A percentile compares a stretch with the other conserved stretches of the same genome.
These are phyloP conservation scores for Argyra leucocephala DNA, from an alignment of 2,888 invertebrate species.

Conservation along the genomic window DNA sequence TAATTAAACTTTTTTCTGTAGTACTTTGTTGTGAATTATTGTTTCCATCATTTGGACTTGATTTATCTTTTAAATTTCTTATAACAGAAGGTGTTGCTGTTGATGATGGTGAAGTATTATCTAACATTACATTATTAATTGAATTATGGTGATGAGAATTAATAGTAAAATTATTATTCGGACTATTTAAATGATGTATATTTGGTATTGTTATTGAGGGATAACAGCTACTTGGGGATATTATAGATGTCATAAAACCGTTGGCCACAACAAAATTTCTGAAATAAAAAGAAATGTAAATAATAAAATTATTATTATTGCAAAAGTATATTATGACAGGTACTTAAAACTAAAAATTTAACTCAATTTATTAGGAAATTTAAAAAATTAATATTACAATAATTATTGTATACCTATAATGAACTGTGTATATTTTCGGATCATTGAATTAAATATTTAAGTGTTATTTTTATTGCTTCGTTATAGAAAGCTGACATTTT, in stretches of 20 bases:
- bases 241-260: constrained; percentile 48
- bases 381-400: no score
- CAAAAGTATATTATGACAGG: no score
- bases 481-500: no score
- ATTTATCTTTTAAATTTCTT: constrained; percentile 21
- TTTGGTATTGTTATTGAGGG: constrained; percentile 27
- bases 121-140: constrained; percentile 25
- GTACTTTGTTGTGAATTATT: constrained; percentile 19
- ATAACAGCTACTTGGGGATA: constrained; percentile 39
- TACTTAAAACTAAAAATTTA: no score
- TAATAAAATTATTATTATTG: no score
- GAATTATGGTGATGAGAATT: constrained; percentile 38
- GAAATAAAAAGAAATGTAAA: constrained; percentile 21
- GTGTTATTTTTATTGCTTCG: constrained; percentile 11
- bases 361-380: no score
- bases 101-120: constrained; percentile 43
- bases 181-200: constrained; percentile 18
- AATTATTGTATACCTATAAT: no score
- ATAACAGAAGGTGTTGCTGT: constrained; percentile 38
- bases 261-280: constrained; percentile 55
- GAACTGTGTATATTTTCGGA: no score
- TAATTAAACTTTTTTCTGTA: constrained; percentile 13
- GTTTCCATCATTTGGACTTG: constrained; percentile 11
- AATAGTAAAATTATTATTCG: constrained; percentile 33
- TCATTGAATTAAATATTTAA: not conserved